Percentiles rank a stretch among this genome's conserved stretches.
Evolutionary conservation across 2,888 invertebrate genomes (phyloP).

Genomic region (Ceraclea dissimilis): DNA sequence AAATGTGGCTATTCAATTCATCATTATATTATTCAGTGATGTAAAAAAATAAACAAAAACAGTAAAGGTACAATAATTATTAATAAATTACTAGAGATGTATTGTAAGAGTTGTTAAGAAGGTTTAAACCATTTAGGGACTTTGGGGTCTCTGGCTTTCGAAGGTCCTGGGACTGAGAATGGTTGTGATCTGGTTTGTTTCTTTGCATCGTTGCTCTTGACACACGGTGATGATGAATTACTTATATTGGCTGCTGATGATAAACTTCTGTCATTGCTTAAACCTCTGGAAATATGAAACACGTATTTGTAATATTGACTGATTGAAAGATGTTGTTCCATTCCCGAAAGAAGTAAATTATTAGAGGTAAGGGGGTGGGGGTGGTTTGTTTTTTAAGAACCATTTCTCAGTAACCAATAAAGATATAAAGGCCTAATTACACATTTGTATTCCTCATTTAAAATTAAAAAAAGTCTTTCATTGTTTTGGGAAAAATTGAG

Average conservation of each 20-base stretch:
- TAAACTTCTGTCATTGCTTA: not conserved
- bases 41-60: too few relatives aligned
- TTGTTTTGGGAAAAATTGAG: too few relatives aligned
- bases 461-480: too few relatives aligned
- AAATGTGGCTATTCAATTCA: too few relatives aligned
- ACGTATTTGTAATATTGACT: not conserved
- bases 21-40: too few relatives aligned
- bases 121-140: conserved; percentile 46
- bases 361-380: too few relatives aligned
- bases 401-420: too few relatives aligned
- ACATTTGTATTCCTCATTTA: too few relatives aligned
- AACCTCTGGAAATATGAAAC: conserved; percentile 8
- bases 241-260: not conserved
- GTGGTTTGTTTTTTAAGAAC: too few relatives aligned
- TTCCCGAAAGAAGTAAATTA: too few relatives aligned
- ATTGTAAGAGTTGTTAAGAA: not conserved
- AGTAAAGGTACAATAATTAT: too few relatives aligned
- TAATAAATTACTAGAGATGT: not conserved
- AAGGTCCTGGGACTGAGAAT: conserved; percentile 26
- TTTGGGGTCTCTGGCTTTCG: conserved; percentile 38
- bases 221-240: not conserved
- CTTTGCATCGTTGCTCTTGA: not conserved
- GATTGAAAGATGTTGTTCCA: not conserved
- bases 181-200: conserved; percentile 9
- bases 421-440: too few relatives aligned